Conservation (phyloP, 2,113 vertebrate genomes). For the Actenoides hombroni region DNA sequence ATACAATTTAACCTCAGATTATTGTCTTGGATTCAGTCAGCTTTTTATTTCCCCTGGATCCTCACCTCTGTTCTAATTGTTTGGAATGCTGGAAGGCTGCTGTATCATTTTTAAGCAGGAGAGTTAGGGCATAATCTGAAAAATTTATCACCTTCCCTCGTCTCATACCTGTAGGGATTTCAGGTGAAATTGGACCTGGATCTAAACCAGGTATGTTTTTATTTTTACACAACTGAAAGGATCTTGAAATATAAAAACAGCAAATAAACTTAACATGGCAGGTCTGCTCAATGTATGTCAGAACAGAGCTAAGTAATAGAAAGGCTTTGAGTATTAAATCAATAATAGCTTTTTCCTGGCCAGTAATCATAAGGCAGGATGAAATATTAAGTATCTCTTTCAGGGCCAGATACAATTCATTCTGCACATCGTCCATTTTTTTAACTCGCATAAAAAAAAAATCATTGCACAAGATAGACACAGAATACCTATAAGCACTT, state of each 20-base stretch:
- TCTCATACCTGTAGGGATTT: not conserved
- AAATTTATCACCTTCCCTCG: not conserved
- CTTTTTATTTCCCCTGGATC: not conserved
- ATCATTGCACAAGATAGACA: not conserved
- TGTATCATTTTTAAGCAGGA: not conserved
- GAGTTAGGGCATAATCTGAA: not conserved
- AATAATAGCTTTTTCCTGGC: slow-evolving; percentile 42
- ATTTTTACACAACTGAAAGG: not conserved
- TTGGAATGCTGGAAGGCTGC: not conserved
- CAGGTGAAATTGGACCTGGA: not conserved
- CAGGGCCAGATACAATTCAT: slow-evolving; percentile 18
- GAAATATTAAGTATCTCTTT: slow-evolving; percentile 47
- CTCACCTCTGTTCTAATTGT: not conserved
- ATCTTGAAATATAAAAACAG: slow-evolving; percentile 5
- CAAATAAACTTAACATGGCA: slow-evolving; percentile 57
- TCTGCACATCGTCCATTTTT: slow-evolving; percentile 10
- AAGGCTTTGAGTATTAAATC: slow-evolving; percentile 55
- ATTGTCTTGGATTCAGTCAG: not conserved
- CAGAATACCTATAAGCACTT: not conserved
- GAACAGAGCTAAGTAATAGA: slow-evolving; percentile 50
- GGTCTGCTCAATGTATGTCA: slow-evolving; percentile 30
- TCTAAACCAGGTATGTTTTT: not conserved
- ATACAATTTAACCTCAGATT: not conserved
- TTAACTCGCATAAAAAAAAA: slow-evolving; percentile 20
- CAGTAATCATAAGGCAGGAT: slow-evolving; percentile 45